phyloP scores from a whole-genome alignment of 2,113 vertebrate species.

The Phoxinus phoxinus region DNA sequence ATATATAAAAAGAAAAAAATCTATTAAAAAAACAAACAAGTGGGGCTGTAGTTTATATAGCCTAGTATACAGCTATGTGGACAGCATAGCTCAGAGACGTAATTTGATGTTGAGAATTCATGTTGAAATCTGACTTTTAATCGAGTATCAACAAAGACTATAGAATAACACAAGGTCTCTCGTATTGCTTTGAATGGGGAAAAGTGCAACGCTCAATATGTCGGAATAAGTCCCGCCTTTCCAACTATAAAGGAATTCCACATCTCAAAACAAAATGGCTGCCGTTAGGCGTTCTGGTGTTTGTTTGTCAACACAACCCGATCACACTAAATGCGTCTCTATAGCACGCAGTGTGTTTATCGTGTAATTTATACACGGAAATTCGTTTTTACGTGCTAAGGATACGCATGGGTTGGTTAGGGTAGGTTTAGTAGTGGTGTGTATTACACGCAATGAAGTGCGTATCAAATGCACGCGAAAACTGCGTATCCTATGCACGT shows the following conservation, averaged over 20 bases:
- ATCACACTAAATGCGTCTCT: too few species aligned
- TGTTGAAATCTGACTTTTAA: background rate
- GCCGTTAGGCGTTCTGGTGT: background rate
- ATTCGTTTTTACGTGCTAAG: too few species aligned
- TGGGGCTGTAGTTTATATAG: background rate
- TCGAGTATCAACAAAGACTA: background rate
- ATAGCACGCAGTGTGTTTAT: too few species aligned
- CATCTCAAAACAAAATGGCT: background rate
- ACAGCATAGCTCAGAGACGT: background rate
- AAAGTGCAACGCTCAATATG: too few species aligned
- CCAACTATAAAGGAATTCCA: background rate
- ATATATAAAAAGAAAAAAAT: background rate
- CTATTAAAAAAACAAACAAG: background rate
- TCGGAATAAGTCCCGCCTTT: background rate
- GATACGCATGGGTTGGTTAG: too few species aligned
- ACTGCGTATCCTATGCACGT: too few species aligned
- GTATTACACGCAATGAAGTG: too few species aligned
- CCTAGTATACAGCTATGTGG: background rate
- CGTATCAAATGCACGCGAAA: too few species aligned
- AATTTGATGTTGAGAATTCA: background rate
- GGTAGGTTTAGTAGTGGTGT: too few species aligned
- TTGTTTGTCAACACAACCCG: slow-evolving; percentile 6
- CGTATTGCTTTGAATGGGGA: too few species aligned
- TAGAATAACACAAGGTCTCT: too few species aligned
- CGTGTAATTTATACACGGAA: too few species aligned